Evolutionary conservation across 2,113 vertebrate species (phyloP).

Genomic region (Pardalotus punctatus): DNA sequence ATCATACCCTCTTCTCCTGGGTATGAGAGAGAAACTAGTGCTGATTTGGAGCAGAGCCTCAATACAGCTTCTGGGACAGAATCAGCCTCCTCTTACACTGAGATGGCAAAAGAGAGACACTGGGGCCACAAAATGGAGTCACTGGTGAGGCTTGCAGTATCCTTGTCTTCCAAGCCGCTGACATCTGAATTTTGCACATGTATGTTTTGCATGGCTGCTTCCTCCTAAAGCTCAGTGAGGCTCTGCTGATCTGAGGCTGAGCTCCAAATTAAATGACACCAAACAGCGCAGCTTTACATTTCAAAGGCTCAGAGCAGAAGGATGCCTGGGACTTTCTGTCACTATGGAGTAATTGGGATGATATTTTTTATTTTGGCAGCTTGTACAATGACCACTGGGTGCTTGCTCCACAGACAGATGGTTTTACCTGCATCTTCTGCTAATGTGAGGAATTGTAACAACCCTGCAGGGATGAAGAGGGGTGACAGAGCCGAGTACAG

Average conservation of each 20-base stretch:
- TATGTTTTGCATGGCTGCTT: not conserved
- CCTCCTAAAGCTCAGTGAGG: constrained; percentile 2
- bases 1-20: too few species aligned
- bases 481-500: not conserved
- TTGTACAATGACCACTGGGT: not conserved
- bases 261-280: constrained; percentile 49
- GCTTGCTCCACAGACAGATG: not conserved
- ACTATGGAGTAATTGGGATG: constrained; percentile 4
- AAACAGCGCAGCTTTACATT: constrained; percentile 24
- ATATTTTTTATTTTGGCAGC: not conserved
- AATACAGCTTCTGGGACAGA: not conserved
- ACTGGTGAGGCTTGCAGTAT: not conserved
- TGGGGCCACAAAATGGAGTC: not conserved
- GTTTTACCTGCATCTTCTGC: constrained; percentile 16
- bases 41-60: not conserved
- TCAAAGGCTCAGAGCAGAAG: constrained; percentile 31
- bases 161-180: constrained; percentile 1
- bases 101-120: not conserved
- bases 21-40: not conserved
- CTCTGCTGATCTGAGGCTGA: constrained; percentile 27
- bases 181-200: not conserved
- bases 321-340: not conserved
- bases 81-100: not conserved
- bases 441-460: constrained; percentile 18
- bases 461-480: not conserved